Evolutionary conservation across 2,888 invertebrate species (phyloP).

Genomic region (Megalurothrips usitatus): DNA sequence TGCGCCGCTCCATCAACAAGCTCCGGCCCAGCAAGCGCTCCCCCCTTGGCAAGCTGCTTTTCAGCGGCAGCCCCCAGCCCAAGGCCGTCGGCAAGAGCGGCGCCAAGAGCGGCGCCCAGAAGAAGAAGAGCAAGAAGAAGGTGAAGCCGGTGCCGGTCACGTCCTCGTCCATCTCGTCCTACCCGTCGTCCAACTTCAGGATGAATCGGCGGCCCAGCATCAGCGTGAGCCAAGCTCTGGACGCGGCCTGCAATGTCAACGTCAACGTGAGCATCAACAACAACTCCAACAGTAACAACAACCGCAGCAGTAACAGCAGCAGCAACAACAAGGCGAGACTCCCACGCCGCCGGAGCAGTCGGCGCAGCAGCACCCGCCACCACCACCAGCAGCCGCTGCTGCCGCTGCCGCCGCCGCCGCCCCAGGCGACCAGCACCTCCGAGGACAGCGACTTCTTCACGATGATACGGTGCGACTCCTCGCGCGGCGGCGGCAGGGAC

Average conservation of each 20-base stretch:
- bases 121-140: constrained; percentile 15
- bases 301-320: constrained; percentile 29
- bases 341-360: constrained; percentile 30
- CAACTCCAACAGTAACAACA: background rate
- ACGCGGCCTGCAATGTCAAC: constrained; percentile 17
- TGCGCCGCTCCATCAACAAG: constrained; percentile 19
- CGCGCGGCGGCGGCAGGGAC: constrained; percentile 45
- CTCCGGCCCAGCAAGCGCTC: constrained; percentile 4
- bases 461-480: constrained; percentile 45
- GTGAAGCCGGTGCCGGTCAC: constrained; percentile 7
- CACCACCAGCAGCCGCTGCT: constrained; percentile 30
- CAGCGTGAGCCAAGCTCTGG: background rate
- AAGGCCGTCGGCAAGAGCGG: background rate
- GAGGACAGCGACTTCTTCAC: constrained; percentile 51
- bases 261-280: constrained; percentile 24
- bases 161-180: constrained; percentile 32
- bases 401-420: constrained; percentile 31
- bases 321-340: constrained; percentile 29
- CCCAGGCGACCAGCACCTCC: constrained; percentile 41
- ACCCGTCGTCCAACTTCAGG: constrained; percentile 44
- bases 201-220: constrained; percentile 31
- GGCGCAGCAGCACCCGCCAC: constrained; percentile 27
- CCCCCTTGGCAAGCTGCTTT: background rate
- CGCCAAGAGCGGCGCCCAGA: background rate
- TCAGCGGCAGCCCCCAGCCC: background rate